Conservation (phyloP, 2,113 vertebrate genomes). For the Melanotaenia duboulayi region DNA sequence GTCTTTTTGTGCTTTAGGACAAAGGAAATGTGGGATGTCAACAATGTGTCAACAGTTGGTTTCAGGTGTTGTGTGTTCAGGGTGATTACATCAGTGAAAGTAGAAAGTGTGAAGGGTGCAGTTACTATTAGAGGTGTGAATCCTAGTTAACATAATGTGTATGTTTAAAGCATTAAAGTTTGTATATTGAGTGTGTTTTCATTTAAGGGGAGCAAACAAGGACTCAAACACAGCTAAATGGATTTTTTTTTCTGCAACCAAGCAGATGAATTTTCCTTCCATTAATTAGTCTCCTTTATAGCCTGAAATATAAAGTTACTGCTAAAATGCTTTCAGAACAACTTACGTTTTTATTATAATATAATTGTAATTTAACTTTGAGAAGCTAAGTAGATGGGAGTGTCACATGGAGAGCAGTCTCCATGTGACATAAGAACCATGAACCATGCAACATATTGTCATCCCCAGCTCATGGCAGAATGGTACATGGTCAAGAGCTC, state of each 20-base stretch:
- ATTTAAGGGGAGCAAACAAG: slow-evolving; percentile 2
- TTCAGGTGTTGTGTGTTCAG: slow-evolving; percentile 10
- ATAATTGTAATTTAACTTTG: no score
- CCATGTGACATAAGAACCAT: no score
- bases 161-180: slow-evolving; percentile 4
- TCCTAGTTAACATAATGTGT: slow-evolving; percentile 36
- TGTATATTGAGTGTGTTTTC: slow-evolving; percentile 50
- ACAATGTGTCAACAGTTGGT: slow-evolving; percentile 35
- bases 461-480: no score
- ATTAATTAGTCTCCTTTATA: no score
- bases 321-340: no score
- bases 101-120: slow-evolving; percentile 54
- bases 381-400: no score
- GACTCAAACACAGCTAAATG: not conserved
- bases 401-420: no score
- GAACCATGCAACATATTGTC: no score
- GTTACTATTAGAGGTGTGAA: slow-evolving; percentile 42
- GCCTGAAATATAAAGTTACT: no score
- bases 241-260: not conserved
- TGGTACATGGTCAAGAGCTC: no score
- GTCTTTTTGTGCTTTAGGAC: slow-evolving; percentile 4
- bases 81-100: slow-evolving; percentile 62
- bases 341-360: no score
- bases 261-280: not conserved
- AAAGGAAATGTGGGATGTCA: slow-evolving; percentile 9